phyloP scores from a whole-genome alignment of 64 coral and sea anemone genomes.

The Trachythela sp. region DNA sequence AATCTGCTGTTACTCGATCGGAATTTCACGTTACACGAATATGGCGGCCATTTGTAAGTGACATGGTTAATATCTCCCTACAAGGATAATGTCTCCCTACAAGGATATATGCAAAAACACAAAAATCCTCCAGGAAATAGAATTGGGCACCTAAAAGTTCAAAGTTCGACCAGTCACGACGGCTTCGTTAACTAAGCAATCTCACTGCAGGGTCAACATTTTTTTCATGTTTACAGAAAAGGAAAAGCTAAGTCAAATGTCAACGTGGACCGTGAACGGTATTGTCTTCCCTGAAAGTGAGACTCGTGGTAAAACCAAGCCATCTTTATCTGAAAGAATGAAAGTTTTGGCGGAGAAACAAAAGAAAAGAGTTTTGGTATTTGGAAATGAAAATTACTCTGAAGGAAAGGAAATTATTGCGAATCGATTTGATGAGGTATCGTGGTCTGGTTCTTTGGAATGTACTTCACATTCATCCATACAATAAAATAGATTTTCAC shows the following conservation, averaged over 20 bases:
- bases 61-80: too few species aligned
- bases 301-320: slow-evolving; percentile 72
- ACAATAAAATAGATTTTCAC: too few species aligned
- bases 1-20: too few species aligned
- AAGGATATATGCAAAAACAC: too few species aligned
- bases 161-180: too few species aligned
- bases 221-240: neutral
- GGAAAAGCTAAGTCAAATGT: slow-evolving; percentile 77
- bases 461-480: neutral
- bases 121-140: too few species aligned
- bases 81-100: too few species aligned
- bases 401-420: slow-evolving; percentile 90
- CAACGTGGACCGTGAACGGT: slow-evolving; percentile 75
- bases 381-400: slow-evolving; percentile 80
- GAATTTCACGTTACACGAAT: too few species aligned
- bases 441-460: neutral
- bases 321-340: slow-evolving; percentile 79
- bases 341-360: slow-evolving; percentile 80
- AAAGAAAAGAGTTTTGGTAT: slow-evolving; percentile 83
- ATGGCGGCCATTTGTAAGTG: too few species aligned
- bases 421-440: slow-evolving; percentile 93
- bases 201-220: neutral
- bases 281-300: slow-evolving; percentile 83
- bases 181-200: too few species aligned
- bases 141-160: too few species aligned